These are phyloP conservation scores for Circaetus cinerascens DNA, from an alignment of 2,113 vertebrate genomes.

Conservation along the genomic window DNA sequence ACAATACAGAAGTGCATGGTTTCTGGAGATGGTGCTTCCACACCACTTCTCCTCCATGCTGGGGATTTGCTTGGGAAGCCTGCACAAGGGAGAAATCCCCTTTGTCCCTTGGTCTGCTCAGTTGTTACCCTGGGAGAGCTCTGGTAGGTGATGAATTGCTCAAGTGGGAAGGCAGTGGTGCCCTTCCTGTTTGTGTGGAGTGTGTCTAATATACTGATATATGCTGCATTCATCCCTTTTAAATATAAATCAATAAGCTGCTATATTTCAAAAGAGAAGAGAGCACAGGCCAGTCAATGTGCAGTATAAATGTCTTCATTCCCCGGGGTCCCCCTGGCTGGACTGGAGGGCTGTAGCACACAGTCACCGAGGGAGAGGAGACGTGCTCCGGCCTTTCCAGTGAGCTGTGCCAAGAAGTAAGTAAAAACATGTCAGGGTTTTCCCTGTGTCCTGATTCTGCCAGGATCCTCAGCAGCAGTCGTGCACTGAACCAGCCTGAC, in stretches of 20 bases:
- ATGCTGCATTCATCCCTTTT: constrained; percentile 54
- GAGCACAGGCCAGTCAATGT: neutral
- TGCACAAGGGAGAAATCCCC: neutral
- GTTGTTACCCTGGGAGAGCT: neutral
- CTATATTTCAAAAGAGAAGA: constrained; percentile 34
- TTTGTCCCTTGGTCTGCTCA: neutral
- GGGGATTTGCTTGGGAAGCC: neutral
- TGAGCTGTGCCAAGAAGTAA: neutral
- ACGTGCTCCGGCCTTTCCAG: neutral
- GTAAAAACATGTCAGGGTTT: neutral
- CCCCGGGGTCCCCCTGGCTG: neutral
- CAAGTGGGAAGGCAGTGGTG: constrained; percentile 9
- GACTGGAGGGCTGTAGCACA: neutral
- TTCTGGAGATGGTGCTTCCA: neutral
- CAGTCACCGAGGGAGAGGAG: neutral
- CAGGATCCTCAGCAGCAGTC: neutral
- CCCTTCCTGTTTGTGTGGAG: constrained; percentile 50
- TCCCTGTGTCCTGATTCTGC: neutral
- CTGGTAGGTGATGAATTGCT: constrained; percentile 1
- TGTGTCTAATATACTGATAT: constrained; percentile 63
- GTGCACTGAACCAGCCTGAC: rapidly evolving
- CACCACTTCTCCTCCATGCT: rapidly evolving
- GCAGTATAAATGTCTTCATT: constrained; percentile 32
- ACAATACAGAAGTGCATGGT: rapidly evolving
- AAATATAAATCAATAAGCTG: constrained; percentile 64